These are phyloP conservation scores for Luidia sarsii DNA, from an alignment of 53 echinoderm and acorn worm species.

Conservation along the genomic window DNA sequence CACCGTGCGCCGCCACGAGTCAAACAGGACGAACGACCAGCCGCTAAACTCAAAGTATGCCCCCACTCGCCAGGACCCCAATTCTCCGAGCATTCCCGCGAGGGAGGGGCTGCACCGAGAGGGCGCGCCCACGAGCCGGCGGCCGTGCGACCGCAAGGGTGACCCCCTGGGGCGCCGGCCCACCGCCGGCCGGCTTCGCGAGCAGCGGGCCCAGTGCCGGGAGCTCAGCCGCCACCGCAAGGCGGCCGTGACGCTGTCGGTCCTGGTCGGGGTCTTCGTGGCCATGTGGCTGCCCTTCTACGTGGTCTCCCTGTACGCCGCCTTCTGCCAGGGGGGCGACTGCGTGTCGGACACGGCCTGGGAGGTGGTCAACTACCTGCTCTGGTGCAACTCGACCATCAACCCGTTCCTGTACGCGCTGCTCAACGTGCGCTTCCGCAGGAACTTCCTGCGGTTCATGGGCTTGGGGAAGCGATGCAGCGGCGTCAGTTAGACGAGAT, in stretches of 20 bases:
- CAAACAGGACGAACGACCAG: no score
- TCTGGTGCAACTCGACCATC: slow-evolving; percentile 94
- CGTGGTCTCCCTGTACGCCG: slow-evolving; percentile 56
- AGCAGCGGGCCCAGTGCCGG: background rate
- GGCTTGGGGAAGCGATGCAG: slow-evolving; percentile 12
- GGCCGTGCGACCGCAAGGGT: no score
- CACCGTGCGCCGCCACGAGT: no score
- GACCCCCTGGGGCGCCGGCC: no score
- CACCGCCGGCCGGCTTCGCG: background rate
- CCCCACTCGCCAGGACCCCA: no score
- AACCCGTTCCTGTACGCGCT: slow-evolving; percentile 94
- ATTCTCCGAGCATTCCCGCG: no score
- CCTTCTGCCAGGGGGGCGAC: slow-evolving; percentile 68
- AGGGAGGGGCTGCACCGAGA: no score
- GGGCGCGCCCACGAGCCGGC: no score
- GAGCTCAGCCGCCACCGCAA: slow-evolving; percentile 67
- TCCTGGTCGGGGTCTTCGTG: slow-evolving; percentile 79
- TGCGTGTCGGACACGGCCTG: slow-evolving; percentile 52
- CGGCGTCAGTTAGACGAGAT: no score
- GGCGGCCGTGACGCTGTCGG: slow-evolving; percentile 72
- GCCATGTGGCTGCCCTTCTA: slow-evolving; percentile 81
- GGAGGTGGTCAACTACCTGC: slow-evolving; percentile 78
- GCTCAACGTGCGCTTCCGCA: slow-evolving; percentile 61
- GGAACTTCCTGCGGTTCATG: slow-evolving; percentile 64
- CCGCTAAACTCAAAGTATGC: no score